Evolutionary conservation across 1,140 invertebrate genomes (phyloP), one percentile per base, ranked within the genome.

Genomic region (Drosophila mojavensis): DNA sequence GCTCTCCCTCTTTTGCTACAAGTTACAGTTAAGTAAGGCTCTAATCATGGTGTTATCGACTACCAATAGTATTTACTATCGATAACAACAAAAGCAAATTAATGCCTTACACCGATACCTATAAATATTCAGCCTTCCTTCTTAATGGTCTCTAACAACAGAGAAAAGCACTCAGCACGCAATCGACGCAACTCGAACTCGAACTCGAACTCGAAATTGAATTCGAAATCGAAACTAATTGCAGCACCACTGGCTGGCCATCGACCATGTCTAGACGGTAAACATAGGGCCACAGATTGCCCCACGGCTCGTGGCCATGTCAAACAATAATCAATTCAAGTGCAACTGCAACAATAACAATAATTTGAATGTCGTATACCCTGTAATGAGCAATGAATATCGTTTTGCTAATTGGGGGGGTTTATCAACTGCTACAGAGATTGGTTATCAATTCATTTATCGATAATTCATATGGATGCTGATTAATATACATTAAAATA

Each of bases 291-390:
- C 36, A 53, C 17, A 41, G 9, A n/a, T 65, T 66, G 68, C 61
- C 69, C 69, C 69, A 58, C 69, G 62, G 69, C 68, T 71, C 54
- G 68, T 71, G 68, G 62, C 70, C 70, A 72, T 72, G 70, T 72
- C 70, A 72, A 72, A 73, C 64, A 73, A 68, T 48, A 73, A 73
- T 73, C 70, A 68, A 60, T 73, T 73, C 65, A 73, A 68, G 70
- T 68, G 70, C 56, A 68, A 30, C 56, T 60, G 33, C 56, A 66
- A 10, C 33, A 28, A 17, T 11, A 51, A 43, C 53, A 65, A 30
- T 15, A 41, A 67, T 67, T 67, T 61, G 50, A 73, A 67, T 71
- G 60, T 62, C 39, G 50, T 43, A 50, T 54, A 54, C 48, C 48
- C 24, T 64, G 50, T 30, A 47, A 47, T 33, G 6, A 5, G 28